Evolutionary conservation across 2,888 invertebrate species (phyloP), one percentile per base, ranked within the genome.

Genomic region (Coenonympha arcania): DNA sequence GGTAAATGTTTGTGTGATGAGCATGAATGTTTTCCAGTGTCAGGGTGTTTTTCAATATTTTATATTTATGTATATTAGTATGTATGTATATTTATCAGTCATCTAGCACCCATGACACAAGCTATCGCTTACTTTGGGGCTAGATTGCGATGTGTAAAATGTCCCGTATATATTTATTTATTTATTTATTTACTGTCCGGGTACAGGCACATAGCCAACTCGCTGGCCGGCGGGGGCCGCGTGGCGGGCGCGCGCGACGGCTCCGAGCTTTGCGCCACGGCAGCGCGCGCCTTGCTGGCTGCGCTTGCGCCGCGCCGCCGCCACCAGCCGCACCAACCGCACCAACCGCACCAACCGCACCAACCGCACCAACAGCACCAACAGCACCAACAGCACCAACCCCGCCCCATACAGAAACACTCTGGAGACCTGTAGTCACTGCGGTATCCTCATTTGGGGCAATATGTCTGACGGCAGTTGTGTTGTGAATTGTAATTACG

Each of bases 211-310:
- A 72, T 91, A 42, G 60, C 76, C 34, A 90, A 90, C 73, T 78
- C 88, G 0, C 81, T 89, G 62, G 85, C 88, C 55, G 89, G 88
- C 54, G 88, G 88, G 48, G 81, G 87, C 19, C 86, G 88, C 20
- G 88, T 88, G 45, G 84, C 82, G 46, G 80, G 83, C 43, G 87
- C 89, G 9, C 76, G 89, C 4, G 91, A 91, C 80, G 90, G 90
- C 49, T 83, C 88, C 64, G 90, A 86, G 66, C 63, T 86, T 52
- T 80, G 82, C 60, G 62, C 50, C 0, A 51, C 34, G 4, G 54
- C 78, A 0, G 86, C 68, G 1, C 69, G 79, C 11, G 76, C 79
- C 11, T 65, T 85, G 43, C 66, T 70, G 4, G 62, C 61, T 3
- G 71, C 78, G 2, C 58, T 65, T 24, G 30, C 55, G 26, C 59